A percentile compares a stretch with the other conserved stretches of the same genome.
These are phyloP conservation scores for Choreutis nemorana DNA, from an alignment of 2,888 invertebrate species.

Conservation along the genomic window DNA sequence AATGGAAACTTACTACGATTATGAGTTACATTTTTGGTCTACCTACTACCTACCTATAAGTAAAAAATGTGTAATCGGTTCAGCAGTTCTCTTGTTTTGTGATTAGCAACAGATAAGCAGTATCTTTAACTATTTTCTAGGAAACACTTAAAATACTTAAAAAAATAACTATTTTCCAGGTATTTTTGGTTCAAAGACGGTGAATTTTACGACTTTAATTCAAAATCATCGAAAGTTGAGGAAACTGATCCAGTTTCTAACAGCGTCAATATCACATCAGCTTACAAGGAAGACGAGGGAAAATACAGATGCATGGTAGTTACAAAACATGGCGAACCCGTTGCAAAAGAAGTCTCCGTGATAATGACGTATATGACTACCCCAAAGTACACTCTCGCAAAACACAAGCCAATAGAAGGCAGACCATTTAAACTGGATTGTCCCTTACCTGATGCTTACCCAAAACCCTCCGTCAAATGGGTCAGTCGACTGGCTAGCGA, in stretches of 20 bases:
- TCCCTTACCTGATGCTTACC: slow-evolving; percentile 30
- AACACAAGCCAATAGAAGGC: slow-evolving; percentile 32
- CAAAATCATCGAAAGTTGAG: background rate
- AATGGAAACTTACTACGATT: no score
- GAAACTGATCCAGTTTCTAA: background rate
- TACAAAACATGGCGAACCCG: slow-evolving; percentile 29
- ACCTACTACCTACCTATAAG: no score
- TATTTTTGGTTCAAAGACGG: slow-evolving; percentile 40
- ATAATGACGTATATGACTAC: slow-evolving; percentile 23
- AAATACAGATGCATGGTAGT: slow-evolving; percentile 35
- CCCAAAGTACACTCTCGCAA: slow-evolving; percentile 19
- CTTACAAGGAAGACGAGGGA: slow-evolving; percentile 34
- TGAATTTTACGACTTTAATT: slow-evolving; percentile 19
- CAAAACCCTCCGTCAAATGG: slow-evolving; percentile 38
- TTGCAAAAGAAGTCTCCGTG: slow-evolving; percentile 24
- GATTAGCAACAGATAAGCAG: no score
- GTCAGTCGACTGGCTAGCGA: slow-evolving; percentile 22
- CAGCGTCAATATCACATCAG: slow-evolving; percentile 16
- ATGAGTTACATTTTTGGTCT: no score
- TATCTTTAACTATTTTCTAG: background rate
- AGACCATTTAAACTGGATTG: slow-evolving; percentile 37
- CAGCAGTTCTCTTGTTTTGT: background rate
- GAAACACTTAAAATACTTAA: background rate
- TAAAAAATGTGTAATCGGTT: no score
- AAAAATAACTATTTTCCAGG: slow-evolving; percentile 14